Evolutionary conservation across 2,113 vertebrate species (phyloP).

Genomic region (Urocynchramus pylzowi): DNA sequence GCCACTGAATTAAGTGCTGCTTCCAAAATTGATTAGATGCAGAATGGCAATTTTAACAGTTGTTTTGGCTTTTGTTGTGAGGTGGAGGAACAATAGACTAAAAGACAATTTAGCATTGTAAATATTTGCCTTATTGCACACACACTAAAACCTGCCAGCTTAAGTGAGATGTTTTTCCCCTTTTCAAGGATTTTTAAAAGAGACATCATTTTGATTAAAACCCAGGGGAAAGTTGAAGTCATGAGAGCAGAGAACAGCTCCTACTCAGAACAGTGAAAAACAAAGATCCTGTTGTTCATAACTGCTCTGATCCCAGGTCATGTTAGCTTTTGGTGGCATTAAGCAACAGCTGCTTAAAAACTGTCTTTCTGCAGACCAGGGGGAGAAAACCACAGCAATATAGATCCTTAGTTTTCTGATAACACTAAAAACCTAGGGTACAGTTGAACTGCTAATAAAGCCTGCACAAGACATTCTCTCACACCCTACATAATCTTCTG

Average conservation of each 20-base stretch:
- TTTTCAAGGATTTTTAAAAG: neutral
- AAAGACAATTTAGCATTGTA: neutral
- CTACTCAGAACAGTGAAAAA: neutral
- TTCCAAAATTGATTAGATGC: neutral
- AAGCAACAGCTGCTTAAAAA: conserved; percentile 14
- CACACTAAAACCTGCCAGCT: neutral
- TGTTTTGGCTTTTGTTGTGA: neutral
- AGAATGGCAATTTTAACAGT: neutral
- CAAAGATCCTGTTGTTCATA: conserved; percentile 28
- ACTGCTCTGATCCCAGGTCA: conserved; percentile 31
- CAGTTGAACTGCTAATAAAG: conserved; percentile 27
- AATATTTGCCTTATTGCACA: neutral
- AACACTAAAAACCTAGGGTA: neutral
- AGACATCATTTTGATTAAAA: conserved; percentile 10
- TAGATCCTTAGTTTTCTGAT: conserved; percentile 33
- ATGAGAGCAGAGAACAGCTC: neutral
- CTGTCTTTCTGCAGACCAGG: neutral
- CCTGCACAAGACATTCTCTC: neutral
- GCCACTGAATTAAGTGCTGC: neutral
- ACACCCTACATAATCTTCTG: conserved; percentile 1
- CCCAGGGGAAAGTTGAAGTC: neutral
- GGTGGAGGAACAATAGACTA: neutral
- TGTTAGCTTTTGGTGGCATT: neutral
- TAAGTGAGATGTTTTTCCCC: neutral
- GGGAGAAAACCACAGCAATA: conserved; percentile 27